Conservation (phyloP, 92 coral and sea anemone species). For the Meandrina meandrites region DNA sequence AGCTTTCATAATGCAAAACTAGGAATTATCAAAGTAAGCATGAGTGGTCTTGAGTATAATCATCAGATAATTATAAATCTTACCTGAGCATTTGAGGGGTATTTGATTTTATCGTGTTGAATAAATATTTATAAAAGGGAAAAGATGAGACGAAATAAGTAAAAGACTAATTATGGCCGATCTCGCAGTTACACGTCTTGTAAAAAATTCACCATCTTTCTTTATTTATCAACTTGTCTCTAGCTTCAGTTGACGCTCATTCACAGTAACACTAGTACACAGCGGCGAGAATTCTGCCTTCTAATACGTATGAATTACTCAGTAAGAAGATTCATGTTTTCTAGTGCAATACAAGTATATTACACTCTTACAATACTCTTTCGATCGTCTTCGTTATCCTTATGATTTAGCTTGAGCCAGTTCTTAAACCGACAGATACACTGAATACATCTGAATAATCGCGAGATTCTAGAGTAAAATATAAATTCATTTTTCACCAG, state of each 20-base stretch:
- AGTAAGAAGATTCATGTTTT: not conserved
- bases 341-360: not conserved
- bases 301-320: not conserved
- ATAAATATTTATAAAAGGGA: not conserved
- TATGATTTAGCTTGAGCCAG: no score
- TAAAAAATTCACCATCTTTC: no score
- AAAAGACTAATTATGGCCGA: not conserved
- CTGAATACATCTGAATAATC: no score
- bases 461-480: no score
- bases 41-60: no score
- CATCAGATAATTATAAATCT: not conserved
- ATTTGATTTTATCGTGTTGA: not conserved
- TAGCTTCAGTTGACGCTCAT: no score
- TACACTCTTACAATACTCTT: not conserved
- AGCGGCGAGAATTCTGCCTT: not conserved
- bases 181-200: not conserved
- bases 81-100: not conserved
- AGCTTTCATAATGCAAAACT: not conserved
- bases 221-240: no score
- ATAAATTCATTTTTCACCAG: no score
- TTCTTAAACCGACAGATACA: no score
- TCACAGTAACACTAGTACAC: no score
- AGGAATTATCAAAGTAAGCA: not conserved
- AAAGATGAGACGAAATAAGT: not conserved
- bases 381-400: no score